Evolutionary conservation across 2,888 invertebrate genomes (phyloP), one percentile per base, ranked within the genome.

Genomic region (Augiades crinisus): DNA sequence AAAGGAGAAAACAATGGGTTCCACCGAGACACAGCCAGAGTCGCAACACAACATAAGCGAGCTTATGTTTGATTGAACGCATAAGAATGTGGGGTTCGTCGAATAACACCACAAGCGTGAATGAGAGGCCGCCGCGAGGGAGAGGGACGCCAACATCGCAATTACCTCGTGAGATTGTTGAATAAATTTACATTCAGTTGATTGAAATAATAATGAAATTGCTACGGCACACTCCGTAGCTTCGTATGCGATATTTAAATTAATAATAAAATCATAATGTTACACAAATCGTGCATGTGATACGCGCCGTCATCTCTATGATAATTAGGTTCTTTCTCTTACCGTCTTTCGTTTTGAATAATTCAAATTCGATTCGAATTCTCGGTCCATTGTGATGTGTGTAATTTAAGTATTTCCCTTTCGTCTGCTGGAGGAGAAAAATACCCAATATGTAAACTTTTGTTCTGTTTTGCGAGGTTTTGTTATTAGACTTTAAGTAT

Each of bases 171-270:
- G 86, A 88, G 88, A 89, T 87, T 88, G 87, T 88, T 86, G 89
- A 89, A 89, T 89, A 89, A 87, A 89, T 89, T 88, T 88, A 88
- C 89, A 88, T 89, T 87, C 79, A 83, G 83, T 85, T 88, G 89
- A 89, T 88, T 89, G 89, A 89, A 89, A 89, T 89, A 89, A 88
- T 89, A 88, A 89, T 88, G 89, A 89, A 87, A 87, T 88, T 88
- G 87, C 86, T 83, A 77, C 79, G 75, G 82, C 80, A 82, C 75
- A 78, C 82, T 83, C 78, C 69, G 76, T 70, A 75, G 75, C 78
- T 72, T 74, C 80, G 80, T 78, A 78, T 80, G 78, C 79, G 79
- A 83, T 87, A 86, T 87, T 87, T 86, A 88, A 87, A 88, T 88
- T 84, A 86, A 85, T 88, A 88, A 84, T 86, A 87, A 85, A 84